Evolutionary conservation across 2,797 vertebrate species (phyloP), one percentile per base, ranked within the genome.

Genomic region (Hirundo rustica): DNA sequence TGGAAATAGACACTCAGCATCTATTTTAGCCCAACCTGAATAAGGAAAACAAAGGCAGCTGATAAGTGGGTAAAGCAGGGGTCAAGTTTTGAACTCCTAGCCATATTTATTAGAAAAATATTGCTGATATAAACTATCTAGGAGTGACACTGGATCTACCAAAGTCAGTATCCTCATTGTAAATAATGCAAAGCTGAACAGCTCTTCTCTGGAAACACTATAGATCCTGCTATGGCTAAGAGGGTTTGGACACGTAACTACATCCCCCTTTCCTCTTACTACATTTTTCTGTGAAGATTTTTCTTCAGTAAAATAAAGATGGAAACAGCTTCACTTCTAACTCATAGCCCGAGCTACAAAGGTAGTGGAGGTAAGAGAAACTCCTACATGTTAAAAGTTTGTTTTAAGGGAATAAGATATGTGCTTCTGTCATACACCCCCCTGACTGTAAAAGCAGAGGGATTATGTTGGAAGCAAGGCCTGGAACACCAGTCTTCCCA

Each of bases 1-100:
- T 30, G 30, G 36, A 22, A 47, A 27, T 6, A 58, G 34, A 50
- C 29, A 51, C 15, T 67, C 36, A 53, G 6, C 27, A 36, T 47
- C 51, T 62, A 47, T 27, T 30, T 90, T 60, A 86, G 32, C 26
- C 22, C 45, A 76, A n/a, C 0, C 0, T 0, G 11, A 54, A 77
- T 21, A 74, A 77, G 61, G 65, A 60, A 86, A 79, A 74, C 17
- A 51, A 88, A 77, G 25, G 9, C 12, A 66, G 29, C 5, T 57
- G 30, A 72, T 26, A 38, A 75, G 14, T 2, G 7, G 11, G 17
- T 75, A 88, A 66, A 90, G 47, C 21, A 57, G 25, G 23, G 8
- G 6, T 72, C 38, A 54, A 58, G 20, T 38, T 36, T 44, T 68
- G 58, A 94, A 84, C 3, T 75, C 32, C 23, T 26, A 58, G 10